Percentiles rank a stretch among this genome's conserved stretches.
Evolutionary conservation across 2,888 invertebrate species (phyloP).

Genomic region (Tanytarsus gracilentus): DNA sequence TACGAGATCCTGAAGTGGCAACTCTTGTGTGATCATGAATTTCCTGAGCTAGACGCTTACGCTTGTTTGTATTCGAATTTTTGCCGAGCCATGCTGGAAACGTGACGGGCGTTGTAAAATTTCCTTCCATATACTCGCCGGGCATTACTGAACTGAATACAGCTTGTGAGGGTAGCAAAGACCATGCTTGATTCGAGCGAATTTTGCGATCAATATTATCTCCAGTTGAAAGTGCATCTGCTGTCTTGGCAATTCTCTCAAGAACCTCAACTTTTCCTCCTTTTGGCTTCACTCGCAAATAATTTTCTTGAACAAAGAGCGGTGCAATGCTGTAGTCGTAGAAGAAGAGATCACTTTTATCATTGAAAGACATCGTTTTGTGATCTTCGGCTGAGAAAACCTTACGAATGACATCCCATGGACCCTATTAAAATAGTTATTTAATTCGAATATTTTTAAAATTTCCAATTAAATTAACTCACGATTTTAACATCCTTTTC

Average conservation of each 20-base stretch:
- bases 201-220: constrained; percentile 79
- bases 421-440: constrained; percentile 51
- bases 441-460: neutral
- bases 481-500: constrained; percentile 80
- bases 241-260: constrained; percentile 63
- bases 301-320: constrained; percentile 97
- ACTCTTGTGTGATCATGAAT: constrained; percentile 77
- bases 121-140: constrained; percentile 74
- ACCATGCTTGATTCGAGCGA: constrained; percentile 74
- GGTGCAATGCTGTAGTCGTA: constrained; percentile 95
- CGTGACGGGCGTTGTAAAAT: constrained; percentile 66
- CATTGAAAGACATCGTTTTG: constrained; percentile 64
- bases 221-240: constrained; percentile 77
- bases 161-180: constrained; percentile 75
- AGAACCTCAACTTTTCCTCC: constrained; percentile 53
- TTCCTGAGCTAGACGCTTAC: constrained; percentile 71
- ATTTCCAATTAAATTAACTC: constrained; percentile 32
- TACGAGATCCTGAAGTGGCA: constrained; percentile 70
- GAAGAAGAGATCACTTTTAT: constrained; percentile 88
- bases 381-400: constrained; percentile 78
- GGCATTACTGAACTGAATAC: constrained; percentile 87
- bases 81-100: constrained; percentile 97
- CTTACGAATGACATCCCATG: constrained; percentile 86
- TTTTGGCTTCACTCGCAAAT: constrained; percentile 68
- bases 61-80: constrained; percentile 77